These are phyloP conservation scores for Drosophila pruinosa DNA, from an alignment of 1,140 invertebrate genomes.

Conservation along the genomic window DNA sequence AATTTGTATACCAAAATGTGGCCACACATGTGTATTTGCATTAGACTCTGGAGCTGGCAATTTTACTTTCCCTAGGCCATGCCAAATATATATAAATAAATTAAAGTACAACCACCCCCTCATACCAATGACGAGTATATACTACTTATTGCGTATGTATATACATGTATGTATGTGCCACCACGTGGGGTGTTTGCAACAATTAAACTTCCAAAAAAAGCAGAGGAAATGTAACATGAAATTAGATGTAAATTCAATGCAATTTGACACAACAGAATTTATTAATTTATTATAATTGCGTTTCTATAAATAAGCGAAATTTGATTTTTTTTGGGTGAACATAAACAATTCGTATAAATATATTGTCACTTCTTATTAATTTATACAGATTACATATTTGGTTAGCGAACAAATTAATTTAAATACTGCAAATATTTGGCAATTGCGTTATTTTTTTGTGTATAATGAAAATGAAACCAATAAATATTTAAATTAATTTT, in stretches of 20 bases:
- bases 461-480: too few species aligned
- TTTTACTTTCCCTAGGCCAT: constrained; percentile 46
- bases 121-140: not conserved
- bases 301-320: not conserved
- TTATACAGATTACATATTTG: too few species aligned
- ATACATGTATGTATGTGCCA: not conserved
- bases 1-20: constrained; percentile 78
- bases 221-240: not conserved
- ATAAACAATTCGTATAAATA: too few species aligned
- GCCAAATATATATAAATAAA: constrained; percentile 71
- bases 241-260: not conserved
- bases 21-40: constrained; percentile 64
- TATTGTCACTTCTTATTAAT: too few species aligned
- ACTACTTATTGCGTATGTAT: not conserved
- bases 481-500: too few species aligned
- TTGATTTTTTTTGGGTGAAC: not conserved
- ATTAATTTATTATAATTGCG: not conserved
- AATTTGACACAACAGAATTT: not conserved
- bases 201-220: not conserved
- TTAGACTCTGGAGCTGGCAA: constrained; percentile 36
- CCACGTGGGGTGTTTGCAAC: not conserved
- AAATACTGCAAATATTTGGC: too few species aligned
- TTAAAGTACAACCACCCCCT: constrained; percentile 55
- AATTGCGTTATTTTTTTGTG: too few species aligned
- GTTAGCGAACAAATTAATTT: too few species aligned